Base-by-base conservation (phyloP, 2,113 vertebrate species). In the Coturnix japonica region DNA sequence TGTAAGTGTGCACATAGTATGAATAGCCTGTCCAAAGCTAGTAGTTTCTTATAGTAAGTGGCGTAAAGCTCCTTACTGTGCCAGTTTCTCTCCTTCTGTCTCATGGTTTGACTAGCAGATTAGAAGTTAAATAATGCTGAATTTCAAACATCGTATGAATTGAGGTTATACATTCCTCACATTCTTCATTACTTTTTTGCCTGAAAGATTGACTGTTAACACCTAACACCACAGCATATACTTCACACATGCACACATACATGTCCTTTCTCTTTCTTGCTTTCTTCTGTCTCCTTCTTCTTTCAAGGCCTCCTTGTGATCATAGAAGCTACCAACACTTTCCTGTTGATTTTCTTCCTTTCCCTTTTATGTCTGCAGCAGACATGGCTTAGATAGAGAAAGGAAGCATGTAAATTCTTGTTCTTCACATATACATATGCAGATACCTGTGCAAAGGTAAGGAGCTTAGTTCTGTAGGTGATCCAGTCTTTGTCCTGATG, bases 361-460 rank as follows among this genome's bases (percentile, higher is more conserved):
- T 33, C n/a, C 31, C 28, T 85, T 77, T 66, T 28, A 9, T 81
- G 9, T 89, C 59, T 85, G 60, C 54, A 87, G 14, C 35, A 73
- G 67, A 31, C 28, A 86, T 84, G 35, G 1, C 16, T 69, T 77
- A 79, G 53, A 39, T 89, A 88, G 81, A 86, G 78, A 30, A 81
- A 71, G 78, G 47, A 87, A 77, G 44, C 46, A 28, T 4, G 0
- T 91, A 81, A 77, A 56, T 79, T 63, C 31, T 53, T 81, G 67
- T 72, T 91, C 49, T 81, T 65, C 53, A 2, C 59, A 7, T 18
- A 10, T 63, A 35, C 8, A 1, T 65, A 31, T 30, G 4, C n/a
- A 37, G 47, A 63, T 89, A 91, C 78, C 76, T 94, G 71, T 56
- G 57, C 33, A 78, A 75, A 79, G 66, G n/a, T 85, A 79, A 94